Conservation (phyloP, 2,888 invertebrate species). For the Tachina lurida region DNA sequence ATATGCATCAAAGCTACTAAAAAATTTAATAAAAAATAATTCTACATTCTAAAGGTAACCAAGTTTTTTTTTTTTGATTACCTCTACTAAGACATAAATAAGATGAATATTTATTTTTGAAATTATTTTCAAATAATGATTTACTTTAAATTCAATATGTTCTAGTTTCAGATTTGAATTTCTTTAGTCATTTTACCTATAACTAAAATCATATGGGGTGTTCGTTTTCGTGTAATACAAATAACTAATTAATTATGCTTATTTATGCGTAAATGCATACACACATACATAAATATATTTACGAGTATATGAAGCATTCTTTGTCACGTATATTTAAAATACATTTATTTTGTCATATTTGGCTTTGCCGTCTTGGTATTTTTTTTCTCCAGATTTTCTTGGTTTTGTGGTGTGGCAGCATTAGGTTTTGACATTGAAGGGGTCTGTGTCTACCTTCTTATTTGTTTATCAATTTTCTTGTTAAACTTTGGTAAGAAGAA, state of each 20-base stretch:
- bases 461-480: not conserved
- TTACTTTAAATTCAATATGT: not conserved
- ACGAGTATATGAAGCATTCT: conserved; percentile 21
- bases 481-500: conserved; percentile 2
- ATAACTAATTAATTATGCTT: conserved; percentile 58
- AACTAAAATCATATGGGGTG: conserved; percentile 40
- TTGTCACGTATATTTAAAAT: conserved; percentile 35
- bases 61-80: conserved; percentile 33
- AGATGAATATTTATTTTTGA: conserved; percentile 5
- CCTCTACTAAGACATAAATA: not conserved
- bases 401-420: conserved; percentile 21
- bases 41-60: conserved; percentile 56
- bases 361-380: conserved; percentile 49
- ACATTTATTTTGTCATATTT: conserved; percentile 55
- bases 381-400: conserved; percentile 57
- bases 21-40: conserved; percentile 9
- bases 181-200: not conserved
- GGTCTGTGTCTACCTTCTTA: conserved; percentile 41
- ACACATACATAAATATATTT: no score
- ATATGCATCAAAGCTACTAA: conserved; percentile 50
- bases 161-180: conserved; percentile 32
- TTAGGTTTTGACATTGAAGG: conserved; percentile 57
- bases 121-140: not conserved
- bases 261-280: conserved; percentile 32
- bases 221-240: conserved; percentile 45